Base-by-base conservation (phyloP, 1,140 invertebrate genomes). In the Coptotermes formosanus region DNA sequence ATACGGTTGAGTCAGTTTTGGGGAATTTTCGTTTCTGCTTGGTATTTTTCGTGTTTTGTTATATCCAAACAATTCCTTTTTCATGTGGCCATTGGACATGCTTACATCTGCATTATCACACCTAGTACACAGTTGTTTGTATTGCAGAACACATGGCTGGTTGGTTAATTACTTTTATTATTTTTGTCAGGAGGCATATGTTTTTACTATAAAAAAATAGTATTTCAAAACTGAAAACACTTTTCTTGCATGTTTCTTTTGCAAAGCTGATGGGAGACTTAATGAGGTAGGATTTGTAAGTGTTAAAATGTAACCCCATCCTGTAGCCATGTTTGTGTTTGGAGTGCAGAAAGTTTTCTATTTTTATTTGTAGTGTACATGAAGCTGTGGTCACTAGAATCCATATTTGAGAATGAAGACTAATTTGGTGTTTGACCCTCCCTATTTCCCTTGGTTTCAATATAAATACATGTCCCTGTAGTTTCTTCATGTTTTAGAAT, bases 231-330 rank as follows among this genome's bases (percentile, higher is more conserved):
- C 64, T 75, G 64, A 75, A 75, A 75, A 8, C 25, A 75, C 4
- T 75, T 75, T 75, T 75, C 64, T 75, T 75, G n/a, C 64, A 75
- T 75, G 64, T 75, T 75, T 75, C 64, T 75, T 75, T 75, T 75
- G 25, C 64, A 30, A 75, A 75, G 64, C 64, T 75, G 64, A 75
- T 75, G 64, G 64, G 14, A 30, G 64, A 16, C 64, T 30, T 75
- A 75, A 25, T 30, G 64, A 75, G 64, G 64, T 75, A 75, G 7
- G 64, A 75, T 75, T 75, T 75, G 64, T 75, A 30, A 75, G 16
- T 64, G 4, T 64, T 64, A 75, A 30, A 30, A 75, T 75, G 14
- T 75, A 7, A 75, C 64, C 64, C n/a, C 6, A 75, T 30, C 64
- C 64, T 75, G 64, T 30, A 30, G 25, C 64, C 7, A 6, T 12